phyloP scores from a whole-genome alignment of 2,888 invertebrate genomes.

The Ctena decussata region DNA sequence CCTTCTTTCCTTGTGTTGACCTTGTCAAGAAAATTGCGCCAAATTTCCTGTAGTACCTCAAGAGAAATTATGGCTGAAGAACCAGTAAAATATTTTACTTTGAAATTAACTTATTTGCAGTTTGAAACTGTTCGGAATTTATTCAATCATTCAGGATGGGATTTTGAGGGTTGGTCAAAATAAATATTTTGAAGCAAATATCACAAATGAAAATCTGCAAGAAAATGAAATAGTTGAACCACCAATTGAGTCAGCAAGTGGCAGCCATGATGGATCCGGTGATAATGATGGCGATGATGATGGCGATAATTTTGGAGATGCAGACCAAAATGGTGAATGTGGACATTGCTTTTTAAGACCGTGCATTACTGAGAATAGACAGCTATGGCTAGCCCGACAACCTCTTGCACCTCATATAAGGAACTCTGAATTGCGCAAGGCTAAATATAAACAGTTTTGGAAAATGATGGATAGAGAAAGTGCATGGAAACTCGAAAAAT shows the following conservation, averaged over 20 bases:
- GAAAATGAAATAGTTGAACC: no score
- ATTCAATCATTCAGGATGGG: no score
- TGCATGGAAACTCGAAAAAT: neutral
- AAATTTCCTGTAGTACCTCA: neutral
- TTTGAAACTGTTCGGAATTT: neutral
- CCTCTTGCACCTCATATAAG: neutral
- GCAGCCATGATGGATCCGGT: no score
- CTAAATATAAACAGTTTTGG: neutral
- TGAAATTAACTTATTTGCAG: neutral
- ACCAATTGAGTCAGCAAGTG: no score
- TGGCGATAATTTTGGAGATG: no score
- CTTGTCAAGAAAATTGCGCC: neutral
- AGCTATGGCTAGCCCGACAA: neutral
- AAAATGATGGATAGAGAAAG: neutral
- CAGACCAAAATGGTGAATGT: no score
- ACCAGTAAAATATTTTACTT: neutral
- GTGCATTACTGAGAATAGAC: neutral
- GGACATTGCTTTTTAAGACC: neutral
- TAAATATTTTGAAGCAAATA: no score
- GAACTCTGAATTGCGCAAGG: neutral
- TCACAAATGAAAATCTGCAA: no score
- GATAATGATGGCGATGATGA: no score
- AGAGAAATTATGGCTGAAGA: neutral
- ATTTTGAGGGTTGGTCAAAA: no score
- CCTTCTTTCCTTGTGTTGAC: neutral